phyloP scores from a whole-genome alignment of 2,113 vertebrate species.

The Perognathus longimembris region DNA sequence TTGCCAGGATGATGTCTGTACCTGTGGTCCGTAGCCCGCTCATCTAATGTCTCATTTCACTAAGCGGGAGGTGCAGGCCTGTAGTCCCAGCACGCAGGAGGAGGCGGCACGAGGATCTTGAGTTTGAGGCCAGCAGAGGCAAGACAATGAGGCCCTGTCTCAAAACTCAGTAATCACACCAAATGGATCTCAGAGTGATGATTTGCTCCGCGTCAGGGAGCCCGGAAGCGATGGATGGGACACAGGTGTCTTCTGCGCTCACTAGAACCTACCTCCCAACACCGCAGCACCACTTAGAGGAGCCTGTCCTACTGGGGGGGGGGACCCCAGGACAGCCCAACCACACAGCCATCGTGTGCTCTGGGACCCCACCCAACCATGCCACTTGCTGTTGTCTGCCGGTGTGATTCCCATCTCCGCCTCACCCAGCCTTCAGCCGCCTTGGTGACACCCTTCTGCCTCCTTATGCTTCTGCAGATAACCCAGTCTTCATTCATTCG shows the following conservation, averaged over 20 bases:
- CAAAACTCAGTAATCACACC: no score
- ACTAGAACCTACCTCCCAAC: rapidly evolving
- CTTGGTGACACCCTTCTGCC: background rate
- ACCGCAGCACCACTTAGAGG: no score
- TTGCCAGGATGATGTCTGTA: background rate
- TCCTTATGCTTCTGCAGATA: no score
- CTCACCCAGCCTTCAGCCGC: background rate
- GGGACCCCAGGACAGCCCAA: background rate
- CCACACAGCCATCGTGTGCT: background rate
- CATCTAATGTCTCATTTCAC: no score
- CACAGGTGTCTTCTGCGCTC: background rate
- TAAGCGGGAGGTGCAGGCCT: no score
- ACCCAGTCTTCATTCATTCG: background rate
- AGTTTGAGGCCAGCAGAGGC: no score
- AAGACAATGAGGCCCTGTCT: no score
- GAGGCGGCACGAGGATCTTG: no score
- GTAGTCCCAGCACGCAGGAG: no score
- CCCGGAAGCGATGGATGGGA: rapidly evolving
- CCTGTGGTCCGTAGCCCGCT: no score
- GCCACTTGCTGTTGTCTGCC: rapidly evolving
- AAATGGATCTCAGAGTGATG: no score
- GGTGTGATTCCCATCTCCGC: rapidly evolving
- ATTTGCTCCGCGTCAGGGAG: background rate
- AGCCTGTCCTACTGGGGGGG: no score
- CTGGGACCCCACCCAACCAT: rapidly evolving